These are phyloP conservation scores for Myotis lucifugus DNA, from an alignment of 2,113 vertebrate species.

Conservation along the genomic window DNA sequence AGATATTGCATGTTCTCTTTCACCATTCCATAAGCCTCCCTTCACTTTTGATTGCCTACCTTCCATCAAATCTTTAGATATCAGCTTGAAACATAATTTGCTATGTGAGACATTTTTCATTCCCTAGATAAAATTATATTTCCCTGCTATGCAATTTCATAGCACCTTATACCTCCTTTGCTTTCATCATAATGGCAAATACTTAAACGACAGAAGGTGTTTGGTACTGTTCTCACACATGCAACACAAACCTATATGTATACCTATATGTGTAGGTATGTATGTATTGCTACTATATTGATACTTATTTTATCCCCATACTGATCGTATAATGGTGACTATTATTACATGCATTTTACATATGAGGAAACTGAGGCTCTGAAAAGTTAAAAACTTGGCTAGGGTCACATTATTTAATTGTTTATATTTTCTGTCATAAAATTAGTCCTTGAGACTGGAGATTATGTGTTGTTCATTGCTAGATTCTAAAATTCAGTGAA, in stretches of 20 bases:
- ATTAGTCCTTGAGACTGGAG: not conserved
- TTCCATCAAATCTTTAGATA: conserved; percentile 6
- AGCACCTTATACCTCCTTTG: not conserved
- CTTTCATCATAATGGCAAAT: not conserved
- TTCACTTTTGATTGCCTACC: not conserved
- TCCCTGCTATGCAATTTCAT: not conserved
- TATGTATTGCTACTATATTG: not conserved
- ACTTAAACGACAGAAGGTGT: not conserved
- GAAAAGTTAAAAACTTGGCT: not conserved
- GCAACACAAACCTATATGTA: not conserved
- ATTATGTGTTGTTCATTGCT: not conserved
- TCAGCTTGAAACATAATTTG: conserved; percentile 19
- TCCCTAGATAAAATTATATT: conserved; percentile 24
- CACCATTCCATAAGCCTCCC: not conserved
- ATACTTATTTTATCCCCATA: not conserved
- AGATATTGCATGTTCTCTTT: not conserved
- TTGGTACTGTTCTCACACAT: not conserved
- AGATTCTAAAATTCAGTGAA: not conserved
- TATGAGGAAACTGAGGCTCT: not conserved
- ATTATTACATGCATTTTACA: not conserved
- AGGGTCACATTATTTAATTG: not conserved
- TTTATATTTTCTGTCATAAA: not conserved
- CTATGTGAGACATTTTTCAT: not conserved
- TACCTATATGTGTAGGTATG: not conserved
- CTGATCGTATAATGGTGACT: not conserved